A percentile compares a stretch with the other conserved stretches of the same genome.
phyloP scores from a whole-genome alignment of 1,140 invertebrate species.

The Microplitis mediator region DNA sequence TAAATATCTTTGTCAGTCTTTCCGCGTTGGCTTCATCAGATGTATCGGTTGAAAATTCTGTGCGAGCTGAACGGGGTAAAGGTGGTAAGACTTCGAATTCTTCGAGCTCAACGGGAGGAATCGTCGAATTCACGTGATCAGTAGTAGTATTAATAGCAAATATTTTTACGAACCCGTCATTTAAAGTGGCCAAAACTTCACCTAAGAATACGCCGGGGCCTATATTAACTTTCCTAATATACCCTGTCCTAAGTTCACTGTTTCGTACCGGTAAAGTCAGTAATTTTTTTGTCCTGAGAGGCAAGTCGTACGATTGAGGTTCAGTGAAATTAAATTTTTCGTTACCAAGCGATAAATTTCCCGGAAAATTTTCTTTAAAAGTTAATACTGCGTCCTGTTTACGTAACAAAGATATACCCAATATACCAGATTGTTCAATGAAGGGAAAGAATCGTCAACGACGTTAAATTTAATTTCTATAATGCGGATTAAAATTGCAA shows the following conservation, averaged over 20 bases:
- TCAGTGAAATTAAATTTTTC: too few species aligned
- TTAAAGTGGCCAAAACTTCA: background rate
- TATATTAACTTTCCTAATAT: background rate
- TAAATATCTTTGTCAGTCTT: too few species aligned
- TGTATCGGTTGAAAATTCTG: too few species aligned
- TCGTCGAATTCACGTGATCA: background rate
- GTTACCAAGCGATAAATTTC: too few species aligned
- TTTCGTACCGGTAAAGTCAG: too few species aligned
- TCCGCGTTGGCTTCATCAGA: too few species aligned
- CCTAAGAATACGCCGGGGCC: background rate
- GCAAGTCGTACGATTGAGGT: too few species aligned
- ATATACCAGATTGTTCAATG: constrained; percentile 18
- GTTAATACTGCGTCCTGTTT: constrained; percentile 6
- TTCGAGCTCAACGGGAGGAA: background rate
- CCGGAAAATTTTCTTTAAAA: too few species aligned
- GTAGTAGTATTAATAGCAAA: background rate
- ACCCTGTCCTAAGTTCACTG: background rate
- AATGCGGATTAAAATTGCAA: background rate
- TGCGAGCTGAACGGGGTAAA: background rate
- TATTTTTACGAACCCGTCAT: background rate
- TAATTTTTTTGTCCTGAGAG: too few species aligned
- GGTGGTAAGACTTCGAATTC: background rate
- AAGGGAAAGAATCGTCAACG: constrained; percentile 13
- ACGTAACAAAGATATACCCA: constrained; percentile 17
- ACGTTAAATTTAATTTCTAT: constrained; percentile 20